Evolutionary conservation across 2,113 vertebrate species (phyloP), one percentile per base, ranked within the genome.

Genomic region (Desmodus rotundus): DNA sequence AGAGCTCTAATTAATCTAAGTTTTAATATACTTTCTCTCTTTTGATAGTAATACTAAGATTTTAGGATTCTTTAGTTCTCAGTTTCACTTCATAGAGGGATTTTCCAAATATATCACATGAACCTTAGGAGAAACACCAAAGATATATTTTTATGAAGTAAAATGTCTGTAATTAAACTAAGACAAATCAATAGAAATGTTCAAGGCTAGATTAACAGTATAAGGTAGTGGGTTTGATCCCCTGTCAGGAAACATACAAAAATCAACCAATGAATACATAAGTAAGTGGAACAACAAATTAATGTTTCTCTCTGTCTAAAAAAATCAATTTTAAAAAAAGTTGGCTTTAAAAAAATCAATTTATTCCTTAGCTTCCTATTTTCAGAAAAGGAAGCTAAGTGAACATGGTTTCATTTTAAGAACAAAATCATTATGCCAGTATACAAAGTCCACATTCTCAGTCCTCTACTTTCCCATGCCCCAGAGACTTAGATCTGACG

Each of bases 71-170:
- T 76, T 91, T 94, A n/a, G 50, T 88, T 91, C 73, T 96, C 22
- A 92, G 85, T 88, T 95, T 97, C 84, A 96, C 54, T 85, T 97
- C 31, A 87, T 85, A 72, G 16, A 84, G 43, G 61, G 83, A 63
- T 95, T 95, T 95, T 90, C 91, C 85, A 95, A 91, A n/a, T 83
- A 65, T 14, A 24, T 95, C 72, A 87, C 19, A 90, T 7, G 86
- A 89, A 83, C 45, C 77, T 85, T 72, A 94, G 50, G 63, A 94
- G 43, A 67, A 91, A 93, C 50, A 92, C 68, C 33, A 97, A 92
- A 78, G 77, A 7, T 91, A 8, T 65, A 92, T 61, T 92, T 89
- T 92, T 45, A 92, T 73, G 31, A 92, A 81, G 73, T 89, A 85
- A 70, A 87, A 80, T 43, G 45, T 68, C 50, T 83, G 2, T 47